Base-by-base conservation (phyloP, 1,140 invertebrate species). In the Radopholus similis region DNA sequence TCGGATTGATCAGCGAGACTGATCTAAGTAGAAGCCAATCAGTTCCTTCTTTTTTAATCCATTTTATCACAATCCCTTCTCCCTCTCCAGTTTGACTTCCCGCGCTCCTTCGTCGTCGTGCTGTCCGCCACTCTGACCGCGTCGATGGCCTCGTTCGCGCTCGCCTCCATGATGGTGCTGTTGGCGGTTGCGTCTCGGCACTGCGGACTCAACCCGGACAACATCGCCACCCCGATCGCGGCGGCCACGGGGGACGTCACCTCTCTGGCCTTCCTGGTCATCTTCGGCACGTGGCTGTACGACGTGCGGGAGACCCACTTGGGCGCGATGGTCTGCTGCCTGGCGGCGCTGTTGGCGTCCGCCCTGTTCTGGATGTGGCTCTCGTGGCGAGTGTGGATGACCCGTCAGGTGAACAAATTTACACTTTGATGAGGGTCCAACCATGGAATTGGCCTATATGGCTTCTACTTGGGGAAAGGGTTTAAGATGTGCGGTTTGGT, bases 171-270 rank as follows among this genome's bases (percentile, higher is more conserved):
- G n/a, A 71, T 71, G 40, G 40, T 63, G 15, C 26, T 67, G 9
- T 15, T 51, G 4, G 47, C 30, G 21, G 30, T 62, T 5, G 68
- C 56, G 23, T 18, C 35, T n/a, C 40, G 66, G 8, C 56, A 28
- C 13, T 70, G n/a, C 49, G 69, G 69, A 42, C 26, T 68, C 5
- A 68, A 68, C 35, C 68, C 67, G 28, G 70, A 72, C 71, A 72
- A 72, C 42, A 63, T 72, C 28, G 64, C 62, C 32, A 72, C 70
- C 15, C 70, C 70, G 18, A 35, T 72, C 15, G 70, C 70, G 8
- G 70, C 71, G 13, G 54, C 83, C 71, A 75, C 85, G 1, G 93
- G 93, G 23, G 93, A 96, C 85, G 86, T 96, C 42, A 92, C 89
- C 34, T 94, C 93, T 2, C 85, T 96, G 32, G 37, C 40, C 9